Evolutionary conservation across 1,140 invertebrate species (phyloP).

Genomic region (Bombus polaris): DNA sequence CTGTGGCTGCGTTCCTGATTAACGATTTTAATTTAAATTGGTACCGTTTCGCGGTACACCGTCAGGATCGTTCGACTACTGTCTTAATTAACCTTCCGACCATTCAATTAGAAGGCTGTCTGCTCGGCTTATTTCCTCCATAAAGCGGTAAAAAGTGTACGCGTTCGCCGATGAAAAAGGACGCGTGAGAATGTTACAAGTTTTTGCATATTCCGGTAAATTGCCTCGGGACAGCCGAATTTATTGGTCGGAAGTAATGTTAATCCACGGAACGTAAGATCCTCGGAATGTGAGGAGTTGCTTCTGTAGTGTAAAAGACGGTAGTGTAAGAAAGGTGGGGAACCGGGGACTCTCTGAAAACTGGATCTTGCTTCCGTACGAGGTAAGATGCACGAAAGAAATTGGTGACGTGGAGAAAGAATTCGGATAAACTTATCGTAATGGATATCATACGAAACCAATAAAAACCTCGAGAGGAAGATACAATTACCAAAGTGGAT

Average conservation of each 20-base stretch:
- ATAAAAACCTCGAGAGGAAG: background rate
- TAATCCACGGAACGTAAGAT: background rate
- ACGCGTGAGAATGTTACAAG: background rate
- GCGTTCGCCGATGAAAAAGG: background rate
- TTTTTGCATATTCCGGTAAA: background rate
- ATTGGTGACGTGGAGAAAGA: background rate
- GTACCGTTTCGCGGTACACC: background rate
- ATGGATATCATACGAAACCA: no score
- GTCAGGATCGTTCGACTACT: background rate
- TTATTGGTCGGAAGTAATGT: background rate
- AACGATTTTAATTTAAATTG: background rate
- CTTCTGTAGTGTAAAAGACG: background rate
- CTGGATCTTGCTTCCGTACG: background rate
- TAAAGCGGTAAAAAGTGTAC: background rate
- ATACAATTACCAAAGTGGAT: background rate
- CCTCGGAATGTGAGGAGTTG: background rate
- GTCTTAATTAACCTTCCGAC: conserved; percentile 38
- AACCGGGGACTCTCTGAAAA: background rate
- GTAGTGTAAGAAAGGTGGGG: no score
- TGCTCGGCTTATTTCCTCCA: background rate
- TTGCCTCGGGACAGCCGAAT: background rate
- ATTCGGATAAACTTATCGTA: background rate
- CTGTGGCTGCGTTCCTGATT: background rate
- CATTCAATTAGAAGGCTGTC: conserved; percentile 16
- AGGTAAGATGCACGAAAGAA: no score